Percentiles rank a stretch among this genome's conserved stretches.
These are phyloP conservation scores for Orchestia grillus DNA, from an alignment of 1,140 invertebrate genomes.

Conservation along the genomic window DNA sequence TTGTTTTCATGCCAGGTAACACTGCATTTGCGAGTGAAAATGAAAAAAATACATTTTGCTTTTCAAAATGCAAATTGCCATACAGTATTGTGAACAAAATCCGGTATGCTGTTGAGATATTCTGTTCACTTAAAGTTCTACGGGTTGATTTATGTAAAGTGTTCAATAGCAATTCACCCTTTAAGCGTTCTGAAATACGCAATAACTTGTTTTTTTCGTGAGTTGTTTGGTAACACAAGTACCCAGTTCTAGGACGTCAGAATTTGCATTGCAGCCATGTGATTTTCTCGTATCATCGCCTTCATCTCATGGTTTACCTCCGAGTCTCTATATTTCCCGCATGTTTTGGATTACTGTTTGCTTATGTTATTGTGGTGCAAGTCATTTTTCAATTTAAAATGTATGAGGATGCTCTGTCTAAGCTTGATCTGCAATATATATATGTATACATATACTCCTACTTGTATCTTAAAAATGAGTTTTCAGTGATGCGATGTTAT, in stretches of 20 bases:
- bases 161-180: neutral
- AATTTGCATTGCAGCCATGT: neutral
- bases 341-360: neutral
- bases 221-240: neutral
- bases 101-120: too few species aligned
- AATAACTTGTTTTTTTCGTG: neutral
- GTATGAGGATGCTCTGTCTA: too few species aligned
- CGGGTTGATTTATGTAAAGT: neutral
- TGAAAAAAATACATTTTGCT: too few species aligned
- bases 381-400: neutral
- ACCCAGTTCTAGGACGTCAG: neutral
- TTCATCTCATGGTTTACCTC: neutral
- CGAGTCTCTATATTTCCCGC: neutral
- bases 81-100: too few species aligned
- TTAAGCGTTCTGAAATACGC: neutral
- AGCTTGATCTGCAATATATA: neutral
- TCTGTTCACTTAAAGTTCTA: too few species aligned
- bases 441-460: too few species aligned
- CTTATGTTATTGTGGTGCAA: neutral
- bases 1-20: too few species aligned
- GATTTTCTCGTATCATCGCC: neutral
- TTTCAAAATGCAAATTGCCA: too few species aligned
- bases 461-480: too few species aligned
- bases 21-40: too few species aligned
- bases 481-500: too few species aligned